Evolutionary conservation across 2,113 vertebrate species (phyloP), one percentile per base, ranked within the genome.

Genomic region (Ia io): DNA sequence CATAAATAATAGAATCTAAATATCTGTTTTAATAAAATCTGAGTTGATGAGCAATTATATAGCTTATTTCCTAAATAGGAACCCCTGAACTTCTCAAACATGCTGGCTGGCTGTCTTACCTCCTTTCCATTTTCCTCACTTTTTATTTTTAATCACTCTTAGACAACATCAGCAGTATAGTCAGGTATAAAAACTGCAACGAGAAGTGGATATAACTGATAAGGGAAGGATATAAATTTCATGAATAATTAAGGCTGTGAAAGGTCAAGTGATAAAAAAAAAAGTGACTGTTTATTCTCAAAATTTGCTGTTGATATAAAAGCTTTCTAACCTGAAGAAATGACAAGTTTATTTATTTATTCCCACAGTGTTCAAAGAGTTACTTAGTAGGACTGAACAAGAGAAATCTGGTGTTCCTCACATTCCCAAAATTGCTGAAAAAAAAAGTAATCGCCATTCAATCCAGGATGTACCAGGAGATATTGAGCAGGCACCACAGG

Each of bases 351-450:
- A 0, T 93, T 84, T 82, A 40, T 97, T 97, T 97, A 84, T 97
- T 97, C 74, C 97, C 95, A 37, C 96, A 99, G 99, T 99, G 56
- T 99, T 99, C 95, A 99, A 99, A 97, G 99, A 99, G 95, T 98
- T 99, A 92, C 99, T 99, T n/a, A 99, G 98, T 98, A 98, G 99
- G 85, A 98, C 99, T 79, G 95, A 98, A 42, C 99, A 99, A 7
- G 99, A 99, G 97, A 99, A 99, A 96, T 99, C 99, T 13, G 99
- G 99, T 23, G 97, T 98, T 56, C 99, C 99, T 56, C 99, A 99
- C 97, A 99, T 99, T 96, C 99, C 99, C 28, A 99, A 99, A 98
- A 99, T 99, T 97, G 99, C 99, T 89, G 99, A 99, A 97, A 99
- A 99, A 97, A 99, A 99, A 96, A 99, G 98, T 96, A 99, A 99